Evolutionary conservation across 2,797 vertebrate species (phyloP).

Genomic region (Cirrhinus mrigala): DNA sequence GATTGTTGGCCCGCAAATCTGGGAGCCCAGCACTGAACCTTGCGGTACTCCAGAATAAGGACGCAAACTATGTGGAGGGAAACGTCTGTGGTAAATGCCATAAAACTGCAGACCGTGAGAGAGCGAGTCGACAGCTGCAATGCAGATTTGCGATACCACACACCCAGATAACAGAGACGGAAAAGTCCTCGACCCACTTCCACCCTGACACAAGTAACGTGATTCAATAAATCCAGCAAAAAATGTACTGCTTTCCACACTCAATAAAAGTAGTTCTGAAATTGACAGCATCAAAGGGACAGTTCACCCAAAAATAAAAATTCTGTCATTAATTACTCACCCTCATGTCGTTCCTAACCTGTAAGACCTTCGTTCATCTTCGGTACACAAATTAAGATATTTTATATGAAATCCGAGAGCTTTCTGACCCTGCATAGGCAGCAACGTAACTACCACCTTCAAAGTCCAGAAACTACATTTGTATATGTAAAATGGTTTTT

Average conservation of each 20-base stretch:
- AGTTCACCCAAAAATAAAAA: background rate
- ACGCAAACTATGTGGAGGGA: background rate
- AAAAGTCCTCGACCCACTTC: background rate
- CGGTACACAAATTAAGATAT: too few species aligned
- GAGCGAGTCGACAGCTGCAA: constrained; percentile 25
- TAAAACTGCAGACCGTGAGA: constrained; percentile 20
- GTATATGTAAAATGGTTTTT: background rate
- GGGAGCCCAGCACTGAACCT: constrained; percentile 11
- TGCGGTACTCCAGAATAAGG: background rate
- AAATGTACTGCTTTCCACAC: background rate
- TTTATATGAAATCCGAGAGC: too few species aligned
- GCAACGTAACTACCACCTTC: too few species aligned
- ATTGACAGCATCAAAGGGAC: too few species aligned
- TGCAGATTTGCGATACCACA: constrained; percentile 46
- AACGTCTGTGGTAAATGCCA: constrained; percentile 22
- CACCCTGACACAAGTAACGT: background rate
- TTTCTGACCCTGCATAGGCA: too few species aligned
- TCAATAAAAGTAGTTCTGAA: background rate
- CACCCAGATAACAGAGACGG: constrained; percentile 47
- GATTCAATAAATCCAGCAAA: background rate
- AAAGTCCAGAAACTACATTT: background rate
- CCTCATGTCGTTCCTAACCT: background rate
- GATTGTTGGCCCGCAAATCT: background rate
- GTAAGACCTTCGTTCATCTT: too few species aligned
- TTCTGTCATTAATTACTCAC: background rate